phyloP scores from a whole-genome alignment of 2,113 vertebrate genomes.

The Stegastes partitus region DNA sequence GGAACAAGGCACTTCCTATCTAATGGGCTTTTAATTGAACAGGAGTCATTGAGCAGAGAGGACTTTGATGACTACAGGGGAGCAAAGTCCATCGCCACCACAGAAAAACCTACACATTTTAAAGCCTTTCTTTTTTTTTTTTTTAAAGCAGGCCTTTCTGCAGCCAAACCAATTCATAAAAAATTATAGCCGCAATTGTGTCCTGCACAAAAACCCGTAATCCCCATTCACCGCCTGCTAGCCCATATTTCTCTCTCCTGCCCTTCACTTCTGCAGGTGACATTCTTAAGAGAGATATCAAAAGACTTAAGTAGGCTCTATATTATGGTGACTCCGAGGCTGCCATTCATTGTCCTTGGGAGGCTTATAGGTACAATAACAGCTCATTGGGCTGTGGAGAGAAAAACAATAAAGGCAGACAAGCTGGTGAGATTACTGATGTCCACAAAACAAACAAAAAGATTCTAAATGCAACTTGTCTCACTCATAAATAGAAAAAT shows the following conservation, averaged over 20 bases:
- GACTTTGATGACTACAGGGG: conserved; percentile 60
- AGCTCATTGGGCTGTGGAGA: conserved; percentile 41
- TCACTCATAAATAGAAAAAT: conserved; percentile 42
- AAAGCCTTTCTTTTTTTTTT: conserved; percentile 12
- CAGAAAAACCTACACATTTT: conserved; percentile 33
- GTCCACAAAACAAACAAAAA: conserved; percentile 30
- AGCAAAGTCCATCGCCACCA: conserved; percentile 36
- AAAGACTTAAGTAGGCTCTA: conserved; percentile 59
- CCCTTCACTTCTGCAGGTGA: conserved; percentile 61
- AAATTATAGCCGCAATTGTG: conserved; percentile 57
- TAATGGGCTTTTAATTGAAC: conserved; percentile 70
- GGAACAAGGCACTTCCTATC: conserved; percentile 42
- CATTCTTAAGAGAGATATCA: conserved; percentile 57
- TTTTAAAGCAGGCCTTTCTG: conserved; percentile 10
- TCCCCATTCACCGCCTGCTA: conserved; percentile 40
- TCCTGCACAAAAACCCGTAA: conserved; percentile 60
- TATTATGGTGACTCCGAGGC: conserved; percentile 40
- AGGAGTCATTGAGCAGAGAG: conserved; percentile 59
- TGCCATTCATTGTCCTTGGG: conserved; percentile 58
- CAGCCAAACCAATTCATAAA: conserved; percentile 63
- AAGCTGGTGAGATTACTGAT: conserved; percentile 40
- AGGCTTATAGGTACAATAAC: conserved; percentile 52
- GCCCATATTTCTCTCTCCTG: conserved; percentile 48
- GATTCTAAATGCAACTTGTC: conserved; percentile 16
- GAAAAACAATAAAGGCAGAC: conserved; percentile 49